These are phyloP conservation scores for Pinctada fucata DNA, from an alignment of 2,888 invertebrate species.

Conservation along the genomic window DNA sequence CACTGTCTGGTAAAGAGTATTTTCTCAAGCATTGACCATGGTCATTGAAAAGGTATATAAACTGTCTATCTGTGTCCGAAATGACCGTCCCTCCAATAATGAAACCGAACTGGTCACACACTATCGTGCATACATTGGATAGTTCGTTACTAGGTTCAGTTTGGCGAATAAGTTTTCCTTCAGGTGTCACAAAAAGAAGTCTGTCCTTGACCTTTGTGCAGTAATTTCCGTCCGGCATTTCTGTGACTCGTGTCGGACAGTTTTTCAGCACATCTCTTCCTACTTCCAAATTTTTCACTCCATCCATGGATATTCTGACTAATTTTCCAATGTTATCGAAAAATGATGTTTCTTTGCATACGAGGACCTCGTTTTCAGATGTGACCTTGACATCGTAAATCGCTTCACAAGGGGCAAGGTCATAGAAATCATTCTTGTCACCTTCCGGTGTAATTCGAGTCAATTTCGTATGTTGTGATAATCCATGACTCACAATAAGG, in stretches of 20 bases:
- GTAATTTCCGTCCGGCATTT: neutral
- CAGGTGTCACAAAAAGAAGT: neutral
- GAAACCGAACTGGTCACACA: neutral
- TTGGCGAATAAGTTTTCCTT: neutral
- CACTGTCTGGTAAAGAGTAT: neutral
- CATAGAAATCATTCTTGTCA: neutral
- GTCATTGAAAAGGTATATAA: neutral
- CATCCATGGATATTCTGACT: neutral
- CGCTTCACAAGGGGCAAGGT: constrained; percentile 1
- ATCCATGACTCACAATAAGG: neutral
- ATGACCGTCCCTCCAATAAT: neutral
- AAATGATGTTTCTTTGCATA: neutral
- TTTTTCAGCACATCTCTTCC: neutral
- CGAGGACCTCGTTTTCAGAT: neutral
- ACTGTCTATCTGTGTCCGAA: neutral
- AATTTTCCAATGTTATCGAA: neutral
- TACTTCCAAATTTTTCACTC: neutral
- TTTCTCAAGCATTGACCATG: neutral
- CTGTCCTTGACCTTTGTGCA: neutral
- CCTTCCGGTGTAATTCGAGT: neutral
- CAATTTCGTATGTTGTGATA: neutral
- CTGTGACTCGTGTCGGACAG: neutral
- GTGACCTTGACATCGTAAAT: constrained; percentile 1
- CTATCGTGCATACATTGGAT: neutral
- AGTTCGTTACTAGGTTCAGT: neutral